Base-by-base conservation (phyloP, 2,888 invertebrate genomes). In the Lycaena phlaeas region DNA sequence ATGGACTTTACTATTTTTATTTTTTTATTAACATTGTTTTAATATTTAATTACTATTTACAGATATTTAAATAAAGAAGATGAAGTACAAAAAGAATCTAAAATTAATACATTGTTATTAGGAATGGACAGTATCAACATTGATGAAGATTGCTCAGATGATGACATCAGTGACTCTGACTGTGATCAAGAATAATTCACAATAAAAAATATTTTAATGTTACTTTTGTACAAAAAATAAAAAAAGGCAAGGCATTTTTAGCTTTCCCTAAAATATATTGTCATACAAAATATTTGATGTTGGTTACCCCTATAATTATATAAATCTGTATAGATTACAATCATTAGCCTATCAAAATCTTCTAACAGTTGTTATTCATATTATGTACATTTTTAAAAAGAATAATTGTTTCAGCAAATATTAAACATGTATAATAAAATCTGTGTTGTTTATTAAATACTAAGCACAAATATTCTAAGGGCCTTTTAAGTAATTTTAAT, bases 11-110 rank as follows among this genome's bases (percentile, higher is more conserved):
- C 11, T 17, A 14, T 15, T 27, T 38, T 22, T 29, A 14, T 14
- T 10, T 5, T 17, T 17, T 38, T 5, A 28, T 36, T 36, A 38
- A 12, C 7, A 40, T 6, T 22, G 22, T 7, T 30, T 40, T 26
- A 4, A 38, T 40, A 14, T 38, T 18, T 22, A 5, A 22, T 18
- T 18, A 18, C 3, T 18, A 18, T 41, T 64, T 75, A 17, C 58
- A 81, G 79, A 52, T 61, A 62, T 28, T 53, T 81, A 36, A 74
- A 70, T 44, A 75, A 74, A 59, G 62, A 87, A 82, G 85, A 77
- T 60, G 60, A 76, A 59, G 67, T 73, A 61, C 45, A 77, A 64
- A 53, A 75, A 67, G 49, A 64, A 55, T 39, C 55, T 28, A 54
- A 67, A 40, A 57, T 78, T 45, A 68, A 71, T 49, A 64, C 65